Percentiles rank a stretch among this genome's conserved stretches.
These are phyloP conservation scores for Aeoliscus strigatus DNA, from an alignment of 2,797 vertebrate species.

Conservation along the genomic window DNA sequence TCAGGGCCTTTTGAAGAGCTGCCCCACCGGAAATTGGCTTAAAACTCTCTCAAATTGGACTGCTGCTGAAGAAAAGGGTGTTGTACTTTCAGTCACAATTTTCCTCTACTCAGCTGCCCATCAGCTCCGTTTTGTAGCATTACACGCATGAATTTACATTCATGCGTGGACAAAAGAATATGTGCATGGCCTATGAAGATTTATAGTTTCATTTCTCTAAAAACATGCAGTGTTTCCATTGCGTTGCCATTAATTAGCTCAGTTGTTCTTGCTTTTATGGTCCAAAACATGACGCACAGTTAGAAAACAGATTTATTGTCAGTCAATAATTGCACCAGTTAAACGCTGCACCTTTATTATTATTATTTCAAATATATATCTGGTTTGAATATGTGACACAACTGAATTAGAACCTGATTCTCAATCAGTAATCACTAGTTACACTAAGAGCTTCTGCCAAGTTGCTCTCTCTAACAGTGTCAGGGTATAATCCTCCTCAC, in stretches of 20 bases:
- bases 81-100: constrained; percentile 1
- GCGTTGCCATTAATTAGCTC: constrained; percentile 1
- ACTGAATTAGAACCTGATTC: constrained; percentile 13
- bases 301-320: background rate
- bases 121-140: too few relatives aligned
- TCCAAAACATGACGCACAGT: background rate
- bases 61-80: too few relatives aligned
- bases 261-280: background rate
- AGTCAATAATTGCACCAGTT: background rate
- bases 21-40: constrained; percentile 8
- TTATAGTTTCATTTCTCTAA: too few relatives aligned
- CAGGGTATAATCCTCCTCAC: constrained; percentile 64
- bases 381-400: background rate
- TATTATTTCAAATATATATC: background rate
- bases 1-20: constrained; percentile 12
- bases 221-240: too few relatives aligned
- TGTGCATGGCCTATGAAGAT: too few relatives aligned
- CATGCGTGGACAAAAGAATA: background rate
- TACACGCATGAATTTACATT: too few relatives aligned
- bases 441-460: constrained; percentile 49
- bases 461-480: constrained; percentile 48
- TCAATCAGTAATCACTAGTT: constrained; percentile 47
- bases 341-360: background rate
- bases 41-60: constrained; percentile 13
- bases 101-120: background rate